Evolutionary conservation across 2,113 vertebrate species (phyloP).

Genomic region (Prinia subflava): DNA sequence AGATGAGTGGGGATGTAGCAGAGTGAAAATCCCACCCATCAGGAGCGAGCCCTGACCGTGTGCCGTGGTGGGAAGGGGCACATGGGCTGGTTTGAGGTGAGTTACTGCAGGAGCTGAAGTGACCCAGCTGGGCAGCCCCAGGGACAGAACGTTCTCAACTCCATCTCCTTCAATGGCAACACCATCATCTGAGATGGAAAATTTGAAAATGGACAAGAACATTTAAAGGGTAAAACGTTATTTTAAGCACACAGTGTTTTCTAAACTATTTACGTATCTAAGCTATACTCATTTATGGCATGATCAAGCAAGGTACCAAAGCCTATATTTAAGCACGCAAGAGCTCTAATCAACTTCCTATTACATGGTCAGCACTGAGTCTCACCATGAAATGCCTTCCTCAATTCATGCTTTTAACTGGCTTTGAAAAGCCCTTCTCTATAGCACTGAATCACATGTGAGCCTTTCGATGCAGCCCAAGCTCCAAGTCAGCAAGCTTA

Average conservation of each 20-base stretch:
- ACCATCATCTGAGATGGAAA: background rate
- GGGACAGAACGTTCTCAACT: background rate
- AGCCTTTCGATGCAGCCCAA: background rate
- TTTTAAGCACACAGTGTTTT: conserved; percentile 37
- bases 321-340: background rate
- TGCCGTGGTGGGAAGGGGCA: accelerated
- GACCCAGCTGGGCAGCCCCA: background rate
- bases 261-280: background rate
- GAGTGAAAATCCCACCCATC: background rate
- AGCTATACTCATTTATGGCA: background rate
- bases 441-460: accelerated
- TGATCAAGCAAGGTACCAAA: background rate
- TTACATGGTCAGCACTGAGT: background rate
- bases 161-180: background rate
- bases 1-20: background rate
- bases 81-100: accelerated
- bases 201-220: background rate
- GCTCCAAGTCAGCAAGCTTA: background rate
- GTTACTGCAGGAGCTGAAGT: background rate
- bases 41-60: accelerated
- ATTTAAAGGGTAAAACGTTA: conserved; percentile 3
- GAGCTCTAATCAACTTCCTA: background rate
- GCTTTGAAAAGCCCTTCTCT: background rate
- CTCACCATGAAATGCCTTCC: background rate
- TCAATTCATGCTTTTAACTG: background rate